Base-by-base conservation (phyloP, 2,888 invertebrate genomes). In the Mythimna impura region DNA sequence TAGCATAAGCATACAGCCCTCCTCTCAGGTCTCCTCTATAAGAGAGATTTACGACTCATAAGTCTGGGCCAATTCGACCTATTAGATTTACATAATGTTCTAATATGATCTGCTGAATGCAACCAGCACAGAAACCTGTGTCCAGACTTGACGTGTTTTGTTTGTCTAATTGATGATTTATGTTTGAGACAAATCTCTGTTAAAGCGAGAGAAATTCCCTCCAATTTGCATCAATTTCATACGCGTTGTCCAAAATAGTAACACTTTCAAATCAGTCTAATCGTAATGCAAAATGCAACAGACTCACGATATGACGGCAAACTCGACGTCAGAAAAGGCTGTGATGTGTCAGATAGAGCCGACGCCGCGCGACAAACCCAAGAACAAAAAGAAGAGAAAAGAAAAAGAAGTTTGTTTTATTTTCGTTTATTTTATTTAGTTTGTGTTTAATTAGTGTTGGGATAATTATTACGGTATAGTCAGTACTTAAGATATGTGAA, bases 331-430 rank as follows among this genome's bases (percentile, higher is more conserved):
- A 10, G 95, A 96, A 58, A 87, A 89, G 8, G 93, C 90, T 12
- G 93, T 95, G 25, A 92, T 91, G 92, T 96, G 96, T 80, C 93
- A 95, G 77, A 76, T 96, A 84, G 95, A 96, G 71, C 94, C 94
- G 0, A 78, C 95, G 63, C 94, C 94, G 0, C 88, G 86, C 20
- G 90, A 90, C 1, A 86, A 91, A 17, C 71, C 83, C 74, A 94
- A 92, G 84, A 89, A 79, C 73, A 95, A 93, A 87, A 95, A 91
- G 92, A 95, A 94, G 86, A 91, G 88, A 80, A 95, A 99, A 98
- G 93, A 97, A 97, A 95, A 99, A 98, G 93, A 97, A 97, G 79
- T 76, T 64, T 64, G 82, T 80, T 64, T 22, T 43, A 12, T 71
- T 72, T 70, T 70, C 47, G 40, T 67, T 60, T 69, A 54, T 61